Evolutionary conservation across 2,888 invertebrate species (phyloP), one percentile per base, ranked within the genome.

Genomic region (Pasiphila rectangulata): DNA sequence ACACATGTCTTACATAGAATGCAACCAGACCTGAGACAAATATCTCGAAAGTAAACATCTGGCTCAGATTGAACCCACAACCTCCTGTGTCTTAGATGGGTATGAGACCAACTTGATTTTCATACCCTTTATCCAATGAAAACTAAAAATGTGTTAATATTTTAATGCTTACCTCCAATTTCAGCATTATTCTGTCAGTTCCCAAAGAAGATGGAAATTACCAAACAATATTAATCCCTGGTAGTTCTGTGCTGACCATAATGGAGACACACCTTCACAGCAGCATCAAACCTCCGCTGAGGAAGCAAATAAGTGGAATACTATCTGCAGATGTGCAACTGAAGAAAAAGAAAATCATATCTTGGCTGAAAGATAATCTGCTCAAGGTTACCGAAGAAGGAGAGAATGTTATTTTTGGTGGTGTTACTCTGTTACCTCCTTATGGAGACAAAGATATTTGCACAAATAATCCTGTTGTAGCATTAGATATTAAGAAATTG

Each of bases 311-410:
- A 1, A 16, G 25, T 13, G 21, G 24, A n/a, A 30, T 59, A 5
- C 32, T 60, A 34, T 38, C 50, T 9, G 57, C 66, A 41, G 69
- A 73, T 17, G 57, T 69, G 17, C 23, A 51, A 23, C 47, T 50
- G 15, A 74, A 67, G 42, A 85, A 80, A 63, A 51, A 16, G 0
- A 76, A 67, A 61, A 30, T 85, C 4, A 60, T 79, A 21, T 63
- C 67, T 12, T 87, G 86, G 87, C 69, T 87, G 1, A 73, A 76
- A 60, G 62, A 58, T 17, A 84, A 87, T 54, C 59, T 79, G 34
- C 49, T 87, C 30, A 72, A 81, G 23, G 78, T 79, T 0, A 57
- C 63, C 4, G 85, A 79, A 56, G 64, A 59, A 9, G 74, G 67
- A 21, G 72, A 78, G 24, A 79, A 70, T 56, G 78, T 87, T 49